phyloP scores from a whole-genome alignment of 2,113 vertebrate genomes.

The Burhinus bistriatus region DNA sequence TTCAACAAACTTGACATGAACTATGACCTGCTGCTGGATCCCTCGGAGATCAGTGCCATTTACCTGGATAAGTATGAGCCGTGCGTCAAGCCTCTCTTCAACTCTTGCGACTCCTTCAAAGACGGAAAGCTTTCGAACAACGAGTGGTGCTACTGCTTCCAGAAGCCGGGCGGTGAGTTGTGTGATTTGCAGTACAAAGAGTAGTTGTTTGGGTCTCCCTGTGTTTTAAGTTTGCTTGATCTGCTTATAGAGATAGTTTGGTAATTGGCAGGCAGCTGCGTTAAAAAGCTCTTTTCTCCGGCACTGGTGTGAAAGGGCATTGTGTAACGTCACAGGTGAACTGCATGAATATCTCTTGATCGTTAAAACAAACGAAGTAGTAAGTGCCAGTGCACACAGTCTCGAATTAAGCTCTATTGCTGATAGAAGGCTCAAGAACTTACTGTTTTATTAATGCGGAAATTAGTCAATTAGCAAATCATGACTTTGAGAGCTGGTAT shows the following conservation, averaged over 20 bases:
- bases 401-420: not conserved
- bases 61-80: constrained; percentile 95
- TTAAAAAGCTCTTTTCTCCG: not conserved
- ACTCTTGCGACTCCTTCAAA: constrained; percentile 87
- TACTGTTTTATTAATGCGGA: not conserved
- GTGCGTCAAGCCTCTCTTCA: constrained; percentile 88
- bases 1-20: constrained; percentile 99
- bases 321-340: not conserved
- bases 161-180: constrained; percentile 81
- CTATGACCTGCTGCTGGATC: constrained; percentile 94
- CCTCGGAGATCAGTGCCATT: constrained; percentile 93
- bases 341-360: not conserved
- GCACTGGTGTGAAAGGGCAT: not conserved
- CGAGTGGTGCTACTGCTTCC: constrained; percentile 88
- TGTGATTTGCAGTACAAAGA: rapidly evolving
- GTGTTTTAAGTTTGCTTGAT: not conserved
- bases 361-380: not conserved
- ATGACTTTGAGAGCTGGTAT: not conserved
- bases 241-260: not conserved
- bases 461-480: constrained; percentile 20
- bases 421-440: not conserved
- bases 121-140: constrained; percentile 90
- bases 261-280: not conserved
- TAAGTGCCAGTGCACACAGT: not conserved
- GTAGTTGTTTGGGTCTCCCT: not conserved